Base-by-base conservation (phyloP, 2,888 invertebrate species). In the Nineta flava region DNA sequence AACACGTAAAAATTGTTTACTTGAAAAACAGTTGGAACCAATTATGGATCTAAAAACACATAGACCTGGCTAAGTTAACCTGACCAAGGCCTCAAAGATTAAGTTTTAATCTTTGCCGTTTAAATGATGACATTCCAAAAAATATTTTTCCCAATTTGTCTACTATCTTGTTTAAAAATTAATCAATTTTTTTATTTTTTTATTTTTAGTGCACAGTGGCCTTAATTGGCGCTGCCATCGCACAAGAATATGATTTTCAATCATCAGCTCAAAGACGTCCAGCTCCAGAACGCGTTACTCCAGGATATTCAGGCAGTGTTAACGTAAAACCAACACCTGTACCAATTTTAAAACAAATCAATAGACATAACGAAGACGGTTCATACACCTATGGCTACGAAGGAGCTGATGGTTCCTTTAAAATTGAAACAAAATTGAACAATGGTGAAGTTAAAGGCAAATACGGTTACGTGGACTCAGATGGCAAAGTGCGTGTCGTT, bases 371-470 rank as follows among this genome's bases (percentile, higher is more conserved):
- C 59, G 87, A 88, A 63, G 88, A 88, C 62, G 88, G 88, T 49
- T 88, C 88, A 0, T 92, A 92, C 68, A 91, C 91, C 0, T 91
- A 88, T 60, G 90, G 88, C 0, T 91, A 87, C 65, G 91, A 91
- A 62, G 84, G 83, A 2, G 88, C 79, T 31, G 91, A 92, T 62
- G 91, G 90, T 38, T 82, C 85, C 5, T 90, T 90, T 72, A 88
- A 90, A 70, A 90, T 90, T 60, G 91, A 90, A 67, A 90, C 90
- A 9, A 90, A 90, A 65, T 68, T 81, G 16, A 76, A 81, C 1
- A 75, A 75, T 6, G 90, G 90, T 1, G 88, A 88, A 58, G 90
- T 90, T 9, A 86, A 84, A 67, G 91, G 91, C 56, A 91, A 91
- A 65, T 91, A 91, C 62, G 91, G 91, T 2, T 91, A 88, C 71